These are phyloP conservation scores for Bathynomus jamesi DNA, from an alignment of 1,140 invertebrate genomes.

Conservation along the genomic window DNA sequence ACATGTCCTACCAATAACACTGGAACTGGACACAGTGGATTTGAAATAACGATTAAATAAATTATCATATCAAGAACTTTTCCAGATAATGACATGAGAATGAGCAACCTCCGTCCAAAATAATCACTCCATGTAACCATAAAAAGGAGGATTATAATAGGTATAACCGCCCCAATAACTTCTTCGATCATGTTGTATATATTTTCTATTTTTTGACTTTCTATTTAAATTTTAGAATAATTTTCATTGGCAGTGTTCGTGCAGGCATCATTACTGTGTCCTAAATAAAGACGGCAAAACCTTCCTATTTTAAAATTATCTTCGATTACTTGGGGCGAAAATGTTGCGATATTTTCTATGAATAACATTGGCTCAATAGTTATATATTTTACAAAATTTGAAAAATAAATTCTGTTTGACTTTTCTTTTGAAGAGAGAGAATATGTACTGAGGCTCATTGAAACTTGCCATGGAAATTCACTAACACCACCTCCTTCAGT, in stretches of 20 bases:
- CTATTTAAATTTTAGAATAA: background rate
- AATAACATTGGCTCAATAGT: constrained; percentile 17
- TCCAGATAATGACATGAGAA: constrained; percentile 7
- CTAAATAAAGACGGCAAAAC: background rate
- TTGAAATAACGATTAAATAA: background rate
- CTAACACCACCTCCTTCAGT: background rate
- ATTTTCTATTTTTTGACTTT: background rate
- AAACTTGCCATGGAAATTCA: background rate
- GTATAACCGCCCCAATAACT: background rate
- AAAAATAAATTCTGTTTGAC: background rate
- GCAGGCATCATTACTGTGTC: background rate
- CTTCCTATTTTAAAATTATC: constrained; percentile 9
- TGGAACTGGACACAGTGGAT: constrained; percentile 2
- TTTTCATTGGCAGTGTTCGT: background rate
- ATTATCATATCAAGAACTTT: background rate
- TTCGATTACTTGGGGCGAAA: background rate
- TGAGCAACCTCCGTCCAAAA: background rate
- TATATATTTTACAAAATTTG: background rate
- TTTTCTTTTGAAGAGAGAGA: background rate
- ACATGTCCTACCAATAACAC: constrained; percentile 7
- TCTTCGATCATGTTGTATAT: background rate
- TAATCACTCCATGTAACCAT: constrained; percentile 13
- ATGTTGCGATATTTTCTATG: background rate
- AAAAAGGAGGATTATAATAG: constrained; percentile 6
- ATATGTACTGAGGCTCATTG: background rate